Conservation (phyloP, 1,140 invertebrate genomes). For the Drepana arcuata region DNA sequence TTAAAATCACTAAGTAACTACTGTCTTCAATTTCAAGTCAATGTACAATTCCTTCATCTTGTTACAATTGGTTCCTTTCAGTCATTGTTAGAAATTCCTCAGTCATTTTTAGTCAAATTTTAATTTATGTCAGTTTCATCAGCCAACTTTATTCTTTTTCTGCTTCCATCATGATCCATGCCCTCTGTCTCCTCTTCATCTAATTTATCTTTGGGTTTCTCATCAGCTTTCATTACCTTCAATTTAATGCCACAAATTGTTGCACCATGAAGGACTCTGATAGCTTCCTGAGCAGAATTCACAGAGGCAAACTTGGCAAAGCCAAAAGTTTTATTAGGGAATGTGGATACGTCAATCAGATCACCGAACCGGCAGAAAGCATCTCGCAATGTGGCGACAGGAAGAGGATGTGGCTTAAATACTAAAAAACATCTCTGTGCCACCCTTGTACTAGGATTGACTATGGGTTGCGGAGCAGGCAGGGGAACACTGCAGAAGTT, state of each 20-base stretch:
- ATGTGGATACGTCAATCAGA: constrained; percentile 91
- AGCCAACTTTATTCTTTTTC: constrained; percentile 44
- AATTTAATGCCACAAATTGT: constrained; percentile 86
- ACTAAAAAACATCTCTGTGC: constrained; percentile 76
- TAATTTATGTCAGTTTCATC: constrained; percentile 18
- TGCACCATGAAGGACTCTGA: constrained; percentile 82
- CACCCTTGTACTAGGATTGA: constrained; percentile 61
- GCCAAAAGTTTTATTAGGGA: constrained; percentile 91
- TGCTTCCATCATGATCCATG: constrained; percentile 32
- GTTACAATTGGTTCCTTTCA: background rate
- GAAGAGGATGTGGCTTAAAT: constrained; percentile 86
- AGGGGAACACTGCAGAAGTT: constrained; percentile 75
- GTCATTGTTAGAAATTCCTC: background rate
- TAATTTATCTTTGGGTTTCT: constrained; percentile 51
- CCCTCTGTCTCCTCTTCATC: constrained; percentile 22
- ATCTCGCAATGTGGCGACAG: constrained; percentile 86
- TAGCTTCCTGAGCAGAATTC: constrained; percentile 85
- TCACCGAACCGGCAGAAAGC: constrained; percentile 94
- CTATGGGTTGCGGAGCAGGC: constrained; percentile 81
- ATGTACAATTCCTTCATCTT: background rate
- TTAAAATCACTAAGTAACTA: background rate
- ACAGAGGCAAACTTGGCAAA: constrained; percentile 91
- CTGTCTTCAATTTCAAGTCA: background rate
- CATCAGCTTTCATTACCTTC: constrained; percentile 93
- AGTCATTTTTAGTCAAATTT: constrained; percentile 5